These are phyloP conservation scores for Epiblema foenella DNA, from an alignment of 2,888 invertebrate species.

Conservation along the genomic window DNA sequence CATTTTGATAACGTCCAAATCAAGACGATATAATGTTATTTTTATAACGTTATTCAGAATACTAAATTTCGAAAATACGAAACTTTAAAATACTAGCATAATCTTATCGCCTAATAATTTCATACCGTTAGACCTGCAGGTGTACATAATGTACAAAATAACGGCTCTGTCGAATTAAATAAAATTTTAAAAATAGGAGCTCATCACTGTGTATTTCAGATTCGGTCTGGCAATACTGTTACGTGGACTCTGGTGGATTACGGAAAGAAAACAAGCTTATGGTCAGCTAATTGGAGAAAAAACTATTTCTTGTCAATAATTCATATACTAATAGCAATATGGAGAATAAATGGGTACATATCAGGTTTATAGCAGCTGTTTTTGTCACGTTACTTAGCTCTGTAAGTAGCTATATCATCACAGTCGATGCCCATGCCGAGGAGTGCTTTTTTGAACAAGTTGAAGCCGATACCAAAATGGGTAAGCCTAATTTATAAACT, in stretches of 20 bases:
- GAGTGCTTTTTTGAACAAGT: slow-evolving; percentile 99
- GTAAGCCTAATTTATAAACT: slow-evolving; percentile 79
- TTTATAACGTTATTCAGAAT: no score
- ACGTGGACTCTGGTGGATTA: slow-evolving; percentile 59
- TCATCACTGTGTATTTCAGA: no score
- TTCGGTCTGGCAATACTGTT: no score
- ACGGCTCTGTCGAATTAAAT: no score
- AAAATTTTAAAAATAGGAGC: no score
- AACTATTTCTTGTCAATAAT: slow-evolving; percentile 45
- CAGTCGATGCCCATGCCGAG: slow-evolving; percentile 98
- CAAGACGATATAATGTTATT: no score
- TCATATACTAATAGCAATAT: slow-evolving; percentile 58
- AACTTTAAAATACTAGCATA: no score
- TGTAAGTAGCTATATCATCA: slow-evolving; percentile 87
- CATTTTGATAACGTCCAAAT: no score
- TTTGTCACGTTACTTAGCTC: slow-evolving; percentile 61
- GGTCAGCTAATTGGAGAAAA: slow-evolving; percentile 46
- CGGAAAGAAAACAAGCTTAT: slow-evolving; percentile 51
- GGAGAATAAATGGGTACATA: slow-evolving; percentile 63
- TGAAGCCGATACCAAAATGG: slow-evolving; percentile 97
- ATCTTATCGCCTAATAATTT: no score
- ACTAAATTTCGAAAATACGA: no score
- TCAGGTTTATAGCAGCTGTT: slow-evolving; percentile 59
- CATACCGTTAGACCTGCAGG: no score
- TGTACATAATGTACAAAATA: no score